phyloP scores from a whole-genome alignment of 2,113 vertebrate species.

The Melanocharis versteri region DNA sequence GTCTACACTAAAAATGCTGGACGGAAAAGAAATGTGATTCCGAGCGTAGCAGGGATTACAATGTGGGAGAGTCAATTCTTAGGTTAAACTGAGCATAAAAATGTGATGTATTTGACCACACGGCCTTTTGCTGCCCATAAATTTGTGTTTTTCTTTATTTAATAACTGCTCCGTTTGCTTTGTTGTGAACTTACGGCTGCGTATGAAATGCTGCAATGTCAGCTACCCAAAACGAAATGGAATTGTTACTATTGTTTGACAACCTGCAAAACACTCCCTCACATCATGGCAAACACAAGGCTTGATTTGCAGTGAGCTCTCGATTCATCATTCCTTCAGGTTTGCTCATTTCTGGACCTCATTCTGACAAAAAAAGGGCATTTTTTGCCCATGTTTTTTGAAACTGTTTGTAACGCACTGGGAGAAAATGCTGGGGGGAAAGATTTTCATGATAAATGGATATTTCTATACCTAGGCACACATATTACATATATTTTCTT shows the following conservation, averaged over 20 bases:
- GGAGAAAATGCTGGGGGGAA: neutral
- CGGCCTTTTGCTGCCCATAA: neutral
- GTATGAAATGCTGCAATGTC: neutral
- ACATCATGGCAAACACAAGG: neutral
- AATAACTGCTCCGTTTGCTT: neutral
- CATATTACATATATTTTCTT: rapidly evolving
- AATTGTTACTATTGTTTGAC: neutral
- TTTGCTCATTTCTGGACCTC: neutral
- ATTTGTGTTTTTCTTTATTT: neutral
- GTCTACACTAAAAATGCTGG: neutral
- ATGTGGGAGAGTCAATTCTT: neutral
- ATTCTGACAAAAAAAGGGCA: neutral
- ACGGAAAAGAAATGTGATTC: neutral
- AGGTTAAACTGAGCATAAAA: neutral
- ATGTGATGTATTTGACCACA: neutral
- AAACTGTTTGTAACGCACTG: neutral
- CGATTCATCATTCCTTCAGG: neutral
- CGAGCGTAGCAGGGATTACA: neutral
- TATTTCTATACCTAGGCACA: neutral
- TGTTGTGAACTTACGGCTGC: neutral
- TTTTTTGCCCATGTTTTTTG: neutral
- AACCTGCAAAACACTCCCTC: neutral
- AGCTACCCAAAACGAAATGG: neutral
- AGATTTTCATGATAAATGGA: neutral
- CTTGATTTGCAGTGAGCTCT: neutral